Evolutionary conservation across 1,140 invertebrate species (phyloP), one percentile per base, ranked within the genome.

Genomic region (Scaptomyza graminum): DNA sequence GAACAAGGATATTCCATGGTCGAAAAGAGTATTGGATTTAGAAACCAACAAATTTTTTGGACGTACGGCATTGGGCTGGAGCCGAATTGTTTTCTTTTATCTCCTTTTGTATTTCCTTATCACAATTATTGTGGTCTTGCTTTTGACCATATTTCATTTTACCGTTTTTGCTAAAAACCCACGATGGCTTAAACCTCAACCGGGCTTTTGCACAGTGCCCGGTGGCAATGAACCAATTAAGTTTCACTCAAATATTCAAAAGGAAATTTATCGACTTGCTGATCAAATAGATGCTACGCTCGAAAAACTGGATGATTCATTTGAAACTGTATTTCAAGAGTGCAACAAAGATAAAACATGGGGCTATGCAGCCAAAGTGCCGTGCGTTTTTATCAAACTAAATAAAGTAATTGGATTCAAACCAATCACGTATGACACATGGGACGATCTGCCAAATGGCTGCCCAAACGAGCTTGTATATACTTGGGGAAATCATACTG

Each of bases 1-100:
- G 3, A 57, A 57, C 5, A 64, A 62, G 18, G 77, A 85, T 5
- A 4, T 85, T 39, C 81, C 82, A 1, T 85, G 81, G 81, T n/a
- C 43, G 0, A 85, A 85, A 39, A 16, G 43, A 15, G 5, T 85
- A 0, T 50, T 81, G 4, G 63, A 85, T 43, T 18, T 85, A 25
- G 78, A 85, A 9, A 13, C 71, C 12, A 61, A 65, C 6, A 43
- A 5, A 37, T 9, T 83, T 0, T 78, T 71, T 9, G 51, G 47
- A 0, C 74, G 83, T 2, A 88, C 78, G 0, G 46, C 60, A 4
- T 66, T 11, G 56, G 83, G 18, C 1, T 85, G 82, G 82, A 6
- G 7, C 6, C 46, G 71, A n/a, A 69, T 85, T 1, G 7, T 63
- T 5, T 5, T n/a, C 0, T 79, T 72, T 54, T 85, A 88, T 34